phyloP scores from a whole-genome alignment of 2,797 vertebrate genomes.

The Heliangelus exortis region DNA sequence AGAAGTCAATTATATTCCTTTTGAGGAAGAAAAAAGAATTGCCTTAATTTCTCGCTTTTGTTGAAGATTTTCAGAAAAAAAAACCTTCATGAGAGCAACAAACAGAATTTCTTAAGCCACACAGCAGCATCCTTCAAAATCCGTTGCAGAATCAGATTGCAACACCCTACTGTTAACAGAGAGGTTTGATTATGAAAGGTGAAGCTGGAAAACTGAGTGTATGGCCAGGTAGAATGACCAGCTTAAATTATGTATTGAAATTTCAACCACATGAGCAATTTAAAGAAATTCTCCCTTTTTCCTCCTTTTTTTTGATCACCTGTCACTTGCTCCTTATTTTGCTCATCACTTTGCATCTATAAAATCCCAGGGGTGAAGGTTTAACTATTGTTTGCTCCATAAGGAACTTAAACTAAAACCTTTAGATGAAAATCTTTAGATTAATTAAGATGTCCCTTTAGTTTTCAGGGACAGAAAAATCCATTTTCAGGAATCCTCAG shows the following conservation, averaged over 20 bases:
- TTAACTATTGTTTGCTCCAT: not conserved
- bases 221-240: not conserved
- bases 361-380: not conserved
- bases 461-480: not conserved
- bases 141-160: not conserved
- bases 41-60: not conserved
- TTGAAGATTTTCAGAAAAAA: not conserved
- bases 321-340: not conserved
- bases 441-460: not conserved
- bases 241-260: not conserved
- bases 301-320: not conserved
- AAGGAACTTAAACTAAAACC: not conserved
- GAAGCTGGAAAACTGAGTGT: not conserved
- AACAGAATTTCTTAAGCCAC: not conserved
- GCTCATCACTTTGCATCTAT: not conserved
- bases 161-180: not conserved
- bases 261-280: not conserved
- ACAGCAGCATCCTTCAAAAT: not conserved
- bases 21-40: not conserved
- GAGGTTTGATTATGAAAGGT: not conserved
- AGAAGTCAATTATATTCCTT: not conserved
- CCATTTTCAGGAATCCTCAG: constrained; percentile 23
- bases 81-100: not conserved
- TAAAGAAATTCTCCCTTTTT: not conserved
- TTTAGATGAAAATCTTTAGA: not conserved